Evolutionary conservation across 2,888 invertebrate genomes (phyloP).

Genomic region (Ophion costatus): DNA sequence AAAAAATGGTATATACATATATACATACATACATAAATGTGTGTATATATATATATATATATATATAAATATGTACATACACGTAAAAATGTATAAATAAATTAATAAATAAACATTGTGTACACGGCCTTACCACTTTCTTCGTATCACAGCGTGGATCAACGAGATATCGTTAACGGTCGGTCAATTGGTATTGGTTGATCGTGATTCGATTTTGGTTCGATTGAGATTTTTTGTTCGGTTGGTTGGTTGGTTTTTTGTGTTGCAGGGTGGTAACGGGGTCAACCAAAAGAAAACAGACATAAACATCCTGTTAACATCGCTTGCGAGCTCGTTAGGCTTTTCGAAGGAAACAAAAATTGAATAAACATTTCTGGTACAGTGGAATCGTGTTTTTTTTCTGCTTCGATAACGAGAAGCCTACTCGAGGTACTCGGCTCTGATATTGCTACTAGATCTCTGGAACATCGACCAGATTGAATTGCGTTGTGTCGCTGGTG

Average conservation of each 20-base stretch:
- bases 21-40: conserved; percentile 1
- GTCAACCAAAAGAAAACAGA: conserved; percentile 78
- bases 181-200: conserved; percentile 75
- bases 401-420: conserved; percentile 38
- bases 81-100: conserved; percentile 34
- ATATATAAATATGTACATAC: conserved; percentile 16
- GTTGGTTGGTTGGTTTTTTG: conserved; percentile 70
- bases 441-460: conserved; percentile 50
- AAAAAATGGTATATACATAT: neutral
- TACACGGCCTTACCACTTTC: conserved; percentile 78
- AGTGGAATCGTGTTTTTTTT: conserved; percentile 18
- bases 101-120: conserved; percentile 69
- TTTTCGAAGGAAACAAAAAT: conserved; percentile 52
- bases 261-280: conserved; percentile 75
- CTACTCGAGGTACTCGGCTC: conserved; percentile 40
- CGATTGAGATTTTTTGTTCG: conserved; percentile 71
- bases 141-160: conserved; percentile 78
- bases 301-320: conserved; percentile 78
- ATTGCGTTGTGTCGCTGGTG: conserved; percentile 53
- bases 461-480: conserved; percentile 46
- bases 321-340: conserved; percentile 72
- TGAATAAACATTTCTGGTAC: conserved; percentile 1
- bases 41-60: conserved; percentile 14
- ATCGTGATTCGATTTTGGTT: conserved; percentile 75
- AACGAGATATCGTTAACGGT: conserved; percentile 75